These are phyloP conservation scores for Ochropleura leucogaster DNA, from an alignment of 2,888 invertebrate species.

Conservation along the genomic window DNA sequence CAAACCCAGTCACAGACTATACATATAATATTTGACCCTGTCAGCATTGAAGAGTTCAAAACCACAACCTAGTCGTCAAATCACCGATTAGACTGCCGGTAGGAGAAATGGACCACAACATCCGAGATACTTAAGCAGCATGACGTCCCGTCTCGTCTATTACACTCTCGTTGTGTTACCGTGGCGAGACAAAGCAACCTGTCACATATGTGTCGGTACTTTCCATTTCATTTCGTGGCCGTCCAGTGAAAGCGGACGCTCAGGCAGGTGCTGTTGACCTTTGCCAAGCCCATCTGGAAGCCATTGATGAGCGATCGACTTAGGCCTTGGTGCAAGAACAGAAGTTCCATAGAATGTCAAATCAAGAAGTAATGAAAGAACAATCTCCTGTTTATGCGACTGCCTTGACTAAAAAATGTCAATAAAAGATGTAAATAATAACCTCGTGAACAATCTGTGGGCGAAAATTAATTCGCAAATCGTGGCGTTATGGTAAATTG, in stretches of 20 bases:
- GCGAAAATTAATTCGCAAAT: neutral
- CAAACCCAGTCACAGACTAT: too few relatives aligned
- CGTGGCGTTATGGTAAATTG: neutral
- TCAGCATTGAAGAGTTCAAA: neutral
- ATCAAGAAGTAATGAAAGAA: neutral
- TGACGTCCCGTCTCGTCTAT: constrained; percentile 26
- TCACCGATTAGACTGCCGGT: neutral
- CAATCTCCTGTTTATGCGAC: neutral
- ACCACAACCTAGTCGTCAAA: neutral
- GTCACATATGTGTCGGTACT: constrained; percentile 56
- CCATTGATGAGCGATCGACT: constrained; percentile 58
- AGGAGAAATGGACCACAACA: constrained; percentile 26
- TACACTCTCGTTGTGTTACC: constrained; percentile 35
- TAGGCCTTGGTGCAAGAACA: constrained; percentile 31
- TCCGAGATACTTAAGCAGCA: neutral
- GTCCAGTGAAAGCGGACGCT: constrained; percentile 63
- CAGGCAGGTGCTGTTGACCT: constrained; percentile 64
- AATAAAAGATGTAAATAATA: neutral
- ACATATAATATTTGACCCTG: neutral
- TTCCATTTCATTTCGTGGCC: constrained; percentile 65
- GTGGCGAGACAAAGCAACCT: constrained; percentile 45
- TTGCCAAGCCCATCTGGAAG: constrained; percentile 56
- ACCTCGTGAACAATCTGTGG: neutral
- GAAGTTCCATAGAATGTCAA: neutral
- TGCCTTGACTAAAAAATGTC: neutral